These are phyloP conservation scores for Leucophenga maculata DNA, from an alignment of 2,888 invertebrate species.

Conservation along the genomic window DNA sequence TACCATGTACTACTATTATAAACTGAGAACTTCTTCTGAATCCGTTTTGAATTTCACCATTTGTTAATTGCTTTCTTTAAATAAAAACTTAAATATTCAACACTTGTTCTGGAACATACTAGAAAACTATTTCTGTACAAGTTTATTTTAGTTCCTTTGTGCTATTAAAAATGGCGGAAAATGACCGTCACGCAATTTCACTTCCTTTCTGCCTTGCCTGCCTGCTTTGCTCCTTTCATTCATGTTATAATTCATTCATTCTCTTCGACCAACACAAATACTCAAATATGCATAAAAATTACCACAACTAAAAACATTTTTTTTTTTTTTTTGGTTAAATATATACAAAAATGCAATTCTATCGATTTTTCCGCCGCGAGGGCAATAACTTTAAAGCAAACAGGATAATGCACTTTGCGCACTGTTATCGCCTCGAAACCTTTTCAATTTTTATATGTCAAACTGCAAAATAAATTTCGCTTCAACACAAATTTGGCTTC, in stretches of 20 bases:
- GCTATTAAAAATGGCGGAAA: constrained; percentile 12
- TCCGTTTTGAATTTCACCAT: not conserved
- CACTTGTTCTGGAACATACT: not conserved
- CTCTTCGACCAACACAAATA: constrained; percentile 20
- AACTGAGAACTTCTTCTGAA: not conserved
- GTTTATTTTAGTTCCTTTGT: not conserved
- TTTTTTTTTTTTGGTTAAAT: constrained; percentile 50
- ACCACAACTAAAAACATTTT: constrained; percentile 42
- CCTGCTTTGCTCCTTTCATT: not conserved
- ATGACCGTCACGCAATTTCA: not conserved
- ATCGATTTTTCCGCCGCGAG: constrained; percentile 63
- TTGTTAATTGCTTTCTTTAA: not conserved
- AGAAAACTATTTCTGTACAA: no score
- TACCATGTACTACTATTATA: no score
- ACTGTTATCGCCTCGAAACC: constrained; percentile 34
- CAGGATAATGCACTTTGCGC: constrained; percentile 68
- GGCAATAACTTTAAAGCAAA: constrained; percentile 63
- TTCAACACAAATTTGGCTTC: not conserved
- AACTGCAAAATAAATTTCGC: not conserved
- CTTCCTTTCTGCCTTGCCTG: not conserved
- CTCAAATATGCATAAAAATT: constrained; percentile 26
- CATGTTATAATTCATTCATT: not conserved
- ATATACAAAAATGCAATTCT: constrained; percentile 53
- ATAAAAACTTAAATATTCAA: not conserved
- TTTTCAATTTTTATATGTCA: not conserved